Evolutionary conservation across 2,888 invertebrate genomes (phyloP).

Genomic region (Suillia variegata): DNA sequence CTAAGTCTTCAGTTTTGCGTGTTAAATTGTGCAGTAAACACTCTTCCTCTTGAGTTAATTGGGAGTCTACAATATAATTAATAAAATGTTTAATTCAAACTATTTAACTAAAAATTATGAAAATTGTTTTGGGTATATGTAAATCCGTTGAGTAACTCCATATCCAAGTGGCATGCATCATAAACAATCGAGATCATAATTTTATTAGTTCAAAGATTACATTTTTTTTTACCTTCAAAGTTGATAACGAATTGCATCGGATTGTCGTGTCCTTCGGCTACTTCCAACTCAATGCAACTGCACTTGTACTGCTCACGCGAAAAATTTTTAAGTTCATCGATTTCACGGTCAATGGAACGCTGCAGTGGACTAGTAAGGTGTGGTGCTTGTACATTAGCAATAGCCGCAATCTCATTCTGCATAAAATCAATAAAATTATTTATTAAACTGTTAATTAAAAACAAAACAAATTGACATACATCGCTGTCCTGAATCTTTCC

Average conservation of each 20-base stretch:
- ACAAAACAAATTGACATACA: slow-evolving; percentile 26
- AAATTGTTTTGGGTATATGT: too few species aligned
- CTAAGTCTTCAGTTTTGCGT: slow-evolving; percentile 31
- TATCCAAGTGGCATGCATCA: too few species aligned
- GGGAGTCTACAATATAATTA: slow-evolving; percentile 33
- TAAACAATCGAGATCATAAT: too few species aligned
- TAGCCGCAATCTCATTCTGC: too few species aligned
- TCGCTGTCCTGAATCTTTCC: slow-evolving; percentile 40
- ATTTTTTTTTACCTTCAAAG: slow-evolving; percentile 44
- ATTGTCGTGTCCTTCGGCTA: slow-evolving; percentile 57
- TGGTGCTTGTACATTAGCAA: slow-evolving; percentile 47
- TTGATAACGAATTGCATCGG: slow-evolving; percentile 49
- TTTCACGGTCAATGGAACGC: slow-evolving; percentile 47
- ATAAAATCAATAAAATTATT: not conserved
- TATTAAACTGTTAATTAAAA: not conserved
- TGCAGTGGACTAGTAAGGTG: slow-evolving; percentile 45
- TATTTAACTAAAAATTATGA: too few species aligned
- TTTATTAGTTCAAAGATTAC: too few species aligned
- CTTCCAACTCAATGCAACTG: slow-evolving; percentile 55
- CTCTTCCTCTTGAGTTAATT: slow-evolving; percentile 48
- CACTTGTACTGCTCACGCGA: slow-evolving; percentile 56
- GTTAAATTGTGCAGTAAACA: slow-evolving; percentile 49
- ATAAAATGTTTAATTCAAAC: not conserved
- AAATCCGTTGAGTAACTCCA: too few species aligned
- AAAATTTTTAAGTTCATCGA: slow-evolving; percentile 52